Base-by-base conservation (phyloP, 2,113 vertebrate genomes). In the Danionella cerebrum region DNA sequence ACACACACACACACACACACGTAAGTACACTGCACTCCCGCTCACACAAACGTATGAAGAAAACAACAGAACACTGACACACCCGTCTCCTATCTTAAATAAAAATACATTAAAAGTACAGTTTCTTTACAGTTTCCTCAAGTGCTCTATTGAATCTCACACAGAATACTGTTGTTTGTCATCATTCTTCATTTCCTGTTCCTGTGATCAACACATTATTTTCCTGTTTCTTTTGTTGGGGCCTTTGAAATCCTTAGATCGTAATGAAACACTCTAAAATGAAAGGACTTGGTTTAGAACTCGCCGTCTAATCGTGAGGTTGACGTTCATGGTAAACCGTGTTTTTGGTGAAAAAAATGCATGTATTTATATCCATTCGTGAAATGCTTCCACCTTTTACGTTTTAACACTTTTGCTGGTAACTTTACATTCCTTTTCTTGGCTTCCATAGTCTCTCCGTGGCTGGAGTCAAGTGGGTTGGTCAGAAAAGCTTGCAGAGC, bases 21-120 rank as follows among this genome's bases (percentile, higher is more conserved):
- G 29, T 33, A 71, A 31, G 69, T 79, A 75, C 75, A 44, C 82
- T 83, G 84, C 85, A 82, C 86, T 82, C 75, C 62, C 41, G 69
- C 78, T 67, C 41, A 38, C 39, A 60, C 29, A 69, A 53, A 67
- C 63, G 70, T 60, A 71, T 55, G 72, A 69, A 74, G 72, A 80
- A 58, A 72, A 55, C 38, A 44, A 54, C 53, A 42, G 57, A 21
- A 65, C 64, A 69, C 33, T 52, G 16, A 66, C 39, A 65, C 24
- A 47, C 33, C 44, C 62, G 52, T 52, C 63, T 52, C 65, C 57
- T 60, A 70, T 66, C 80, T 84, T 84, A 83, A 73, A 79, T 66
- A 81, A 69, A 70, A 68, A 83, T 68, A 77, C 45, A 73, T 66
- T 54, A 80, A 62, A 71, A 78, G 75, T 76, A 67, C 29, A 62